These are phyloP conservation scores for Halyomorpha halys DNA, from an alignment of 1,140 invertebrate species.

Conservation along the genomic window DNA sequence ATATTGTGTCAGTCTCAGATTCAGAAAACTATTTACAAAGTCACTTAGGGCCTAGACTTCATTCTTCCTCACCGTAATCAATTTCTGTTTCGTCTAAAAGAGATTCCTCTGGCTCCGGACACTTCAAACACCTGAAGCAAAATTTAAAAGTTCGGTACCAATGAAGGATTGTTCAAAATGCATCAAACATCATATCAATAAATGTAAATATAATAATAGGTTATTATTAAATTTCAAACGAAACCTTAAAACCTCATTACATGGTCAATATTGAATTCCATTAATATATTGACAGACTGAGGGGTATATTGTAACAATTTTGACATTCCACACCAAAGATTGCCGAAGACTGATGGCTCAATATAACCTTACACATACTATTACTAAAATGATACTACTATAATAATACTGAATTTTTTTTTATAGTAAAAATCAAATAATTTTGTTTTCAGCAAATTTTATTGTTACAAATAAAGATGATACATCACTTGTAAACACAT, in stretches of 20 bases:
- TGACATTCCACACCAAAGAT: too few relatives aligned
- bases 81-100: constrained; percentile 24
- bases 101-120: constrained; percentile 21
- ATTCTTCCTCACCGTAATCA: constrained; percentile 28
- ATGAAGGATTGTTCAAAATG: too few relatives aligned
- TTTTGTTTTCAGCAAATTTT: too few relatives aligned
- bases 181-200: neutral
- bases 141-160: too few relatives aligned
- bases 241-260: neutral
- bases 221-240: neutral
- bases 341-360: too few relatives aligned
- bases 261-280: neutral
- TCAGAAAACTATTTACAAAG: neutral
- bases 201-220: neutral
- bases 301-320: neutral
- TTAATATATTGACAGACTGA: neutral
- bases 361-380: too few relatives aligned
- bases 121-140: constrained; percentile 23
- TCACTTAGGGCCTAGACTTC: neutral
- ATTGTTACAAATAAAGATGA: too few relatives aligned
- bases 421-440: too few relatives aligned
- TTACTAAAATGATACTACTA: too few relatives aligned
- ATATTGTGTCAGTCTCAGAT: constrained; percentile 5
- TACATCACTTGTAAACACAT: too few relatives aligned
- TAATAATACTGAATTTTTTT: too few relatives aligned